A percentile compares a stretch with the other conserved stretches of the same genome.
Evolutionary conservation across 2,888 invertebrate genomes (phyloP).

Genomic region (Tryphoninae sp.): DNA sequence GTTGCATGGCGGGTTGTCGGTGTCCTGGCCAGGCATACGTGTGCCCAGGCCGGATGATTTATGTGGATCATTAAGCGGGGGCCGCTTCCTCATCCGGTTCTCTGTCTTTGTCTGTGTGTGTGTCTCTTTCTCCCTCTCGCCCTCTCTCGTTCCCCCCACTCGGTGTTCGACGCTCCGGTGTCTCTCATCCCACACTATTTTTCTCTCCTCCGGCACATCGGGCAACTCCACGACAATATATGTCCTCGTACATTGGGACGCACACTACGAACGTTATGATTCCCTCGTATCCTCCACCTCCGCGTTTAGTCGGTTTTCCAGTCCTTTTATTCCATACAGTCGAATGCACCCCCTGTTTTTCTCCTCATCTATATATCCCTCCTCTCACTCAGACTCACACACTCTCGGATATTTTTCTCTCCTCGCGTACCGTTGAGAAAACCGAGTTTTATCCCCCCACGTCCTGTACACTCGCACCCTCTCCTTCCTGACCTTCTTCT

Average conservation of each 20-base stretch:
- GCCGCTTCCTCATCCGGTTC: conserved; percentile 56
- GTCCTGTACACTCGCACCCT: background rate
- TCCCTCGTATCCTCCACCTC: conserved; percentile 49
- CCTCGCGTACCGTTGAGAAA: conserved; percentile 8
- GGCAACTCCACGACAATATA: conserved; percentile 2
- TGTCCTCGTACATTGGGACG: background rate
- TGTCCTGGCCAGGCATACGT: conserved; percentile 61
- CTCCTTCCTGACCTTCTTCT: conserved; percentile 29
- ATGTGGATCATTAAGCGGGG: conserved; percentile 66
- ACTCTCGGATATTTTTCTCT: background rate
- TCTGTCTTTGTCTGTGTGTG: conserved; percentile 19
- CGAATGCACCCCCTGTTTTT: conserved; percentile 35
- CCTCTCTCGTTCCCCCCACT: conserved; percentile 32
- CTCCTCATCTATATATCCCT: conserved; percentile 16
- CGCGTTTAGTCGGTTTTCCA: conserved; percentile 54
- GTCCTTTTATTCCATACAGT: conserved; percentile 37
- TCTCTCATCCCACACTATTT: too few relatives aligned
- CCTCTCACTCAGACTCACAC: background rate
- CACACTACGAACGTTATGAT: conserved; percentile 46
- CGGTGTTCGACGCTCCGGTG: conserved; percentile 3
- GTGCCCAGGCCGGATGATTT: conserved; percentile 63
- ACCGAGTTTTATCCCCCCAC: conserved; percentile 13
- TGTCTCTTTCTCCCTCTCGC: conserved; percentile 29
- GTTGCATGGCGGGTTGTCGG: conserved; percentile 56
- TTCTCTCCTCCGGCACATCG: too few relatives aligned